Evolutionary conservation across 2,888 invertebrate genomes (phyloP), one percentile per base, ranked within the genome.

Genomic region (Neoscelio sp.): DNA sequence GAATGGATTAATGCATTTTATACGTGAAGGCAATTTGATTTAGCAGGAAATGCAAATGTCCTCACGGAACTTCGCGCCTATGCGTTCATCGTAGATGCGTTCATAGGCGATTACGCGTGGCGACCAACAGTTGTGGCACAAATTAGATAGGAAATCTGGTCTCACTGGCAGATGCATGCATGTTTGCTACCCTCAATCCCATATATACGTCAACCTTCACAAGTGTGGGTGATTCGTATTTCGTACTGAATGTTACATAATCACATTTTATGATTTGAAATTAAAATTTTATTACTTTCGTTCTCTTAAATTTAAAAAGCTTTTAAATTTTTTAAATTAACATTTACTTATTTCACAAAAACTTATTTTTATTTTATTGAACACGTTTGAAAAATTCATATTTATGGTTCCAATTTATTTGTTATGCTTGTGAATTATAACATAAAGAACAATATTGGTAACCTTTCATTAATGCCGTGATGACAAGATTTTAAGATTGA

Each of bases 61-160:
- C 52, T 60, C 42, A 35, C 38, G 54, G 38, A 77, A 80, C 70
- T 65, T 80, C 50, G 48, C 71, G 67, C 23, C 58, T 44, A 56
- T 28, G 65, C 74, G 71, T 65, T 73, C 74, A 70, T 77, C 74
- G 77, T 56, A 62, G 67, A 78, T 77, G 62, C 77, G 75, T 75
- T 75, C 64, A 67, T 58, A 78, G 60, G 64, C 75, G 80, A 80
- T 80, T 80, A 75, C 71, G 75, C 75, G 75, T 75, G 75, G 75
- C 71, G 71, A 67, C 75, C 64, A 78, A 78, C 75, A 80, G 75
- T 80, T 78, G 70, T 30, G 62, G 80, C 65, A 54, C 74, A 77
- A 80, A 80, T 80, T 74, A 77, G 77, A 74, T 80, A 65, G 70
- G 77, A 80, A 80, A 80, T 77, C 74, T 70, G 74, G 74, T 56